These are phyloP conservation scores for Daboia siamensis DNA, from an alignment of 2,113 vertebrate genomes.

Conservation along the genomic window DNA sequence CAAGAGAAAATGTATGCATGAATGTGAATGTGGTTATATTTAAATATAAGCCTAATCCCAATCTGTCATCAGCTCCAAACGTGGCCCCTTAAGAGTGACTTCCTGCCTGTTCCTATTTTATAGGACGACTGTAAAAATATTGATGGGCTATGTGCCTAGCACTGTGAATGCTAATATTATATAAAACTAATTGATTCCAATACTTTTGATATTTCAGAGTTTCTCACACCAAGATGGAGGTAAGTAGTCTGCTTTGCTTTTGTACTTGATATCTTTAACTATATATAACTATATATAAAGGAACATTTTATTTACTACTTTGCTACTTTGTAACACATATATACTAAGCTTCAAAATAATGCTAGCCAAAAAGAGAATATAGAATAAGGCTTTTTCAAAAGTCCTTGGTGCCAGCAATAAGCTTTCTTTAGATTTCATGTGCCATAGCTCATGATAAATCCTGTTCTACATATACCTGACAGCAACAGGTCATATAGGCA, in stretches of 20 bases:
- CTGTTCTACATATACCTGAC: neutral
- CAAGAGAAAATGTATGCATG: neutral
- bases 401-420: neutral
- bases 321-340: neutral
- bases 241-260: slow-evolving; percentile 62
- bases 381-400: neutral
- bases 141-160: neutral
- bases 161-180: neutral
- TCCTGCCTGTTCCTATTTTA: neutral
- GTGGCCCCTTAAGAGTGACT: neutral
- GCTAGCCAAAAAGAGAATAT: neutral
- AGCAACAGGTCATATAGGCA: neutral
- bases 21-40: neutral
- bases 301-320: neutral
- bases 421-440: neutral
- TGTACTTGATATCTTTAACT: neutral
- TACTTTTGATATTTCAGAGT: slow-evolving; percentile 80
- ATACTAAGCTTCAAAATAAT: neutral
- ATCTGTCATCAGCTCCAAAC: neutral
- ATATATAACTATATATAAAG: neutral
- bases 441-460: neutral
- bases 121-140: neutral
- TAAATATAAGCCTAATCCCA: neutral
- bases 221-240: slow-evolving; percentile 86
- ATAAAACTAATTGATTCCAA: slow-evolving; percentile 20